Evolutionary conservation across 1,140 invertebrate genomes (phyloP).

Genomic region (Leptoteleia sp.): DNA sequence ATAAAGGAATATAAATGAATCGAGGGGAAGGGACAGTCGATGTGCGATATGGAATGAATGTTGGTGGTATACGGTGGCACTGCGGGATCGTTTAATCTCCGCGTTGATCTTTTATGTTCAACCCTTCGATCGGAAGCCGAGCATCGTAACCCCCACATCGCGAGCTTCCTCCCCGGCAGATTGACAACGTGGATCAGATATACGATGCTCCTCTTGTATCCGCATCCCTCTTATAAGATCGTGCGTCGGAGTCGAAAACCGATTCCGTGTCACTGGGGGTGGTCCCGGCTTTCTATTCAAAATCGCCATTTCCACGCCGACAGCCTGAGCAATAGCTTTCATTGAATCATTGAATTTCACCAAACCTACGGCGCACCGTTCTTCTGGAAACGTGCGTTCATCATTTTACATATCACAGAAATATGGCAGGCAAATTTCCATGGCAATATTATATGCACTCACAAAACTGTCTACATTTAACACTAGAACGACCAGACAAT

Average conservation of each 20-base stretch:
- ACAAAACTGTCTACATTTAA: too few species aligned
- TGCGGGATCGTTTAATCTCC: constrained; percentile 40
- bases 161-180: constrained; percentile 48
- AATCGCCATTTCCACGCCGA: constrained; percentile 9
- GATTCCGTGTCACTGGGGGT: constrained; percentile 44
- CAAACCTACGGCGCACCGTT: too few species aligned
- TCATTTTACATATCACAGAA: too few species aligned
- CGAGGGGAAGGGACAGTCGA: background rate
- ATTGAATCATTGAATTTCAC: background rate
- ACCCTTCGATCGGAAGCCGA: constrained; percentile 49
- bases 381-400: too few species aligned
- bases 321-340: background rate
- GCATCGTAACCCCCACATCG: constrained; percentile 43
- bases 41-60: constrained; percentile 5
- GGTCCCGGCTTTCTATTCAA: constrained; percentile 32
- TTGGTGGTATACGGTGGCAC: constrained; percentile 9
- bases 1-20: too few species aligned
- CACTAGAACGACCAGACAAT: too few species aligned
- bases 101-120: constrained; percentile 57
- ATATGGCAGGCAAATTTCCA: background rate
- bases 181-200: constrained; percentile 48
- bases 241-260: constrained; percentile 56
- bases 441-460: too few species aligned
- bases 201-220: constrained; percentile 54
- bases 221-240: constrained; percentile 55